Conservation (phyloP, 2,888 invertebrate genomes). For the Nasonia oneida region DNA sequence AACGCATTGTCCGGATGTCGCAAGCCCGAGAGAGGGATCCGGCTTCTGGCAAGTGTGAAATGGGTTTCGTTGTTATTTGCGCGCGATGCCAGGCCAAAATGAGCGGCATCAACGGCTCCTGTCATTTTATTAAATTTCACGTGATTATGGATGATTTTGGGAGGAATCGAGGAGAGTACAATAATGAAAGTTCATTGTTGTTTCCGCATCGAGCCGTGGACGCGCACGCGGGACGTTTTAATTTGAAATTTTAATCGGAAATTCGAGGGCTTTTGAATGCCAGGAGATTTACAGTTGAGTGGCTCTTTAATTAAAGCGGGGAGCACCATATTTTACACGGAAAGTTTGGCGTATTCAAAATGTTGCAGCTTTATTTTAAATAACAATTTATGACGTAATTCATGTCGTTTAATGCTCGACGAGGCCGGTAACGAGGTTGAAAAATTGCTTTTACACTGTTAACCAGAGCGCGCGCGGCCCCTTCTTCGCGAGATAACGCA, state of each 20-base stretch:
- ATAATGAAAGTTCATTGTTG: constrained; percentile 16
- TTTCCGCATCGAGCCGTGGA: neutral
- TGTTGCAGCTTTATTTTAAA: neutral
- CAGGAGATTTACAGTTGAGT: neutral
- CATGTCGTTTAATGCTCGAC: neutral
- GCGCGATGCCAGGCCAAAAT: neutral
- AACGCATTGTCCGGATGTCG: constrained; percentile 48
- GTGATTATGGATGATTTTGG: neutral
- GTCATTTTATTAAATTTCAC: constrained; percentile 48
- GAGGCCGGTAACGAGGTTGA: neutral
- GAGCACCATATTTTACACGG: neutral
- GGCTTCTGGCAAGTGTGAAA: constrained; percentile 38
- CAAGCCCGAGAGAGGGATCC: neutral
- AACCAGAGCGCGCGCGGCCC: neutral
- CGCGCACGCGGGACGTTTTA: neutral
- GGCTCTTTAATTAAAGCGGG: constrained; percentile 32
- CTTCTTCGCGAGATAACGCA: neutral
- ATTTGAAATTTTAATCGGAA: constrained; percentile 37
- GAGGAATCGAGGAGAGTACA: neutral
- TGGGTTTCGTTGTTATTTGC: constrained; percentile 47
- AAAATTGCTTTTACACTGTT: constrained; percentile 16
- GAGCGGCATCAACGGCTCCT: neutral
- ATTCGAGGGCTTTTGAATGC: neutral
- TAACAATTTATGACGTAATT: neutral
- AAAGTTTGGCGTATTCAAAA: neutral